Conservation (phyloP, 1,140 invertebrate species). For the Atta cephalotes region DNA sequence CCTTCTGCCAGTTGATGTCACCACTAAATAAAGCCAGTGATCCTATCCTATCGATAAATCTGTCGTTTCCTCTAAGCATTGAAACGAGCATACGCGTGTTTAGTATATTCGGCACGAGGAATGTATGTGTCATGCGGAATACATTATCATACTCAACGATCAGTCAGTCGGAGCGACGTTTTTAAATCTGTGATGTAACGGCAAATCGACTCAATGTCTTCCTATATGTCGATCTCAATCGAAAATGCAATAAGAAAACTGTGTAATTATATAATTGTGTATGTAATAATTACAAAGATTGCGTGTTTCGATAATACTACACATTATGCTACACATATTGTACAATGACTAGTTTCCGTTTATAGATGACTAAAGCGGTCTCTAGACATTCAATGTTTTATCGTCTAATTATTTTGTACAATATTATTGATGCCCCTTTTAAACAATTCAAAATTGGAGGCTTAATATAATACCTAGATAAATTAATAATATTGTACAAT, state of each 20-base stretch:
- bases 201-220: neutral
- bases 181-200: conserved; percentile 6
- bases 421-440: too few relatives aligned
- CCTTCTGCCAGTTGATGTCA: conserved; percentile 81
- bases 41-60: conserved; percentile 71
- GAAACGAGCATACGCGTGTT: conserved; percentile 24
- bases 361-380: too few relatives aligned
- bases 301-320: neutral
- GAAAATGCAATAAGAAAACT: conserved; percentile 10
- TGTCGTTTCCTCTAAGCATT: conserved; percentile 28
- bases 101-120: conserved; percentile 13
- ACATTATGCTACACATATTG: conserved; percentile 27
- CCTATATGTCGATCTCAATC: neutral
- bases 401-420: too few relatives aligned
- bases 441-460: too few relatives aligned
- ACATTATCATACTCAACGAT: conserved; percentile 42
- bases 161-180: neutral
- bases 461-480: too few relatives aligned
- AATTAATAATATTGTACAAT: too few relatives aligned
- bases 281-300: conserved; percentile 46
- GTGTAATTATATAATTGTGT: conserved; percentile 16
- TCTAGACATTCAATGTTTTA: neutral
- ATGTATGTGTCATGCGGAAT: conserved; percentile 34
- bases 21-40: conserved; percentile 78
- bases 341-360: conserved; percentile 40